Conservation (phyloP, 1,140 invertebrate species). For the Diachasmimorpha longicaudata region DNA sequence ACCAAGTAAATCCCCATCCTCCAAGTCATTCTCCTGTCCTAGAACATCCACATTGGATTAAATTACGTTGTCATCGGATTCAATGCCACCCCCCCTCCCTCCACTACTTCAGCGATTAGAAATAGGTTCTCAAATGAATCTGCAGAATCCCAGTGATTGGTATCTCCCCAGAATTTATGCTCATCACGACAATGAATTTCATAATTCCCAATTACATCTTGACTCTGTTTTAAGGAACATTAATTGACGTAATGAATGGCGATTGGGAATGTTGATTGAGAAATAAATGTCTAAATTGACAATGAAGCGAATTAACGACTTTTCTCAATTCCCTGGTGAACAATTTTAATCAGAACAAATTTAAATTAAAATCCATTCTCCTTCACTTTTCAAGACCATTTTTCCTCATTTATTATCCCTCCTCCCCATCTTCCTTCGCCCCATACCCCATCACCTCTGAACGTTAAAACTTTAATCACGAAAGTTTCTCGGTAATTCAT, state of each 20-base stretch:
- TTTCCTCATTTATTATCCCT: too few species aligned
- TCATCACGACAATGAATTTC: neutral
- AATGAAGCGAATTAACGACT: neutral
- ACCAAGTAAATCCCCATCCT: neutral
- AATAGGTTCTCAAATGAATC: neutral
- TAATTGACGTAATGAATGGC: conserved; percentile 6
- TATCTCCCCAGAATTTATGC: neutral
- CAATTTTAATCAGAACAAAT: too few species aligned
- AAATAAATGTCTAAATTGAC: neutral
- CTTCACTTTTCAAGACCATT: too few species aligned
- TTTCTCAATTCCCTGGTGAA: neutral
- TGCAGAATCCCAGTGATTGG: neutral
- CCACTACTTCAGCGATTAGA: neutral
- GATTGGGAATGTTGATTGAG: neutral
- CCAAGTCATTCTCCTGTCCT: neutral
- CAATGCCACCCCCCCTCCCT: too few species aligned
- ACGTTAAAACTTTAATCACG: too few species aligned
- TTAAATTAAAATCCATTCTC: too few species aligned
- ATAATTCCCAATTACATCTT: neutral
- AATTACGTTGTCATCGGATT: neutral
- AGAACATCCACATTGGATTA: neutral
- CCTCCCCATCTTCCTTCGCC: too few species aligned
- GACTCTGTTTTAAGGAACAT: neutral
- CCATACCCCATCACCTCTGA: too few species aligned
- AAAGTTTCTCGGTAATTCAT: too few species aligned